Base-by-base conservation (phyloP, 1,140 invertebrate genomes). In the Anthonomus grandis region DNA sequence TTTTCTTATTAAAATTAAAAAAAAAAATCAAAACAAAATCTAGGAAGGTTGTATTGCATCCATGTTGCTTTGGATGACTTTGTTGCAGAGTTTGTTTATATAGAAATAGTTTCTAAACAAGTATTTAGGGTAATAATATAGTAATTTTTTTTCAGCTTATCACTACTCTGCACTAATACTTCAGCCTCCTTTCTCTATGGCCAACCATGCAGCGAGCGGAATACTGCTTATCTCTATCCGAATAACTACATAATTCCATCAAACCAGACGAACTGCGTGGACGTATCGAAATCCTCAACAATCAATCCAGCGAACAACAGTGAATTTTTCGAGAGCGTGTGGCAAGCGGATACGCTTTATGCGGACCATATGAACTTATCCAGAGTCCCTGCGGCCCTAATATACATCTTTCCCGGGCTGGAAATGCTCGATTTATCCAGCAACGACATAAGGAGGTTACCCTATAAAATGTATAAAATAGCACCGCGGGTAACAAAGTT, bases 361-460 rank as follows among this genome's bases (percentile, higher is more conserved):
- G 63, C 66, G 0, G 65, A 70, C 44, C 55, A 67, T 21, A 67
- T 69, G 62, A 48, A 60, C 10, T 42, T 70, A 18, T 58, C 25
- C 22, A 59, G 15, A 12, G 48, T 69, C 48, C 66, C 66, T 0
- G 36, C 50, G 6, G 27, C 42, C 4, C 25, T 65, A 4, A 39
- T 65, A 6, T 39, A 37, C 9, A 10, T 23, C 0, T 25, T 70
- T 24, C 63, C 66, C 2, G 63, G 62, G 22, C 42, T 69, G 19
- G 54, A 66, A 53, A 24, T 63, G 27, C 44, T 70, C 3, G 67
- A 70, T 51, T 41, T 70, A n/a, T 59, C 64, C 18, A 47, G 49
- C 8, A 70, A 70, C 36, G 21, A 38, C 15, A 61, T 70, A 13
- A 37, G 52, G 18, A 59, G 39, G 45, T 9, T 70, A 15, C 57